Percentiles rank a stretch among this genome's conserved stretches.
Conservation (phyloP, 92 coral and sea anemone species). For the Zoanthus solanderi region DNA sequence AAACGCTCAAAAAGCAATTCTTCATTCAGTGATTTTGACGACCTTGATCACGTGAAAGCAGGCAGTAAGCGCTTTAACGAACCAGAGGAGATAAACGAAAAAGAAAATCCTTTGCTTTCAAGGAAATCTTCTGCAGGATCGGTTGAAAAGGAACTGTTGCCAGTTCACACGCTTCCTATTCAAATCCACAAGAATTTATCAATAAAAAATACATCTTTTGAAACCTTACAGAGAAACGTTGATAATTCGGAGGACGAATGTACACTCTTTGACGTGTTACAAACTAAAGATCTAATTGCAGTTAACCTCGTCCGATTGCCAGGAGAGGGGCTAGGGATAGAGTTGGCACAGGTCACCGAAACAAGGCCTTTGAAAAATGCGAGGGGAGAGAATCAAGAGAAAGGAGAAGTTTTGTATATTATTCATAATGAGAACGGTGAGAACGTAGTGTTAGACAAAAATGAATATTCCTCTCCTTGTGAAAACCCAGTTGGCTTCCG, state of each 20-base stretch:
- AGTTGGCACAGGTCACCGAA: constrained; percentile 82
- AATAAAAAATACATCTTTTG: background rate
- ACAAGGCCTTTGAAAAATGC: constrained; percentile 63
- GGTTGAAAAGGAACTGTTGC: background rate
- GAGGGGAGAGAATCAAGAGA: constrained; percentile 19
- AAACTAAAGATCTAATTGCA: constrained; percentile 58
- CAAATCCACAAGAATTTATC: background rate
- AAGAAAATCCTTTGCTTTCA: background rate
- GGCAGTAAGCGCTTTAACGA: constrained; percentile 42
- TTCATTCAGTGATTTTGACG: constrained; percentile 32
- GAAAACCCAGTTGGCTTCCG: constrained; percentile 14
- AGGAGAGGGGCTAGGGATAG: constrained; percentile 80
- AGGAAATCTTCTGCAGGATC: constrained; percentile 30
- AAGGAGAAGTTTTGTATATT: constrained; percentile 74
- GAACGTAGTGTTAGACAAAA: constrained; percentile 66
- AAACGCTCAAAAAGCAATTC: constrained; percentile 35
- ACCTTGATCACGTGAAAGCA: constrained; percentile 47
- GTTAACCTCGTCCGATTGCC: constrained; percentile 62
- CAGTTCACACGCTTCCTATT: background rate
- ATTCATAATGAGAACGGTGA: constrained; percentile 76
- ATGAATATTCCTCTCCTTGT: background rate
- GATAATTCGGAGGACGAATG: background rate
- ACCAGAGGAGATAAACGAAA: background rate
- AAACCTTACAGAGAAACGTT: background rate
- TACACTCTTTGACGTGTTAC: constrained; percentile 55